These are phyloP conservation scores for Conus ventricosus DNA, from an alignment of 1,140 invertebrate species.

Conservation along the genomic window DNA sequence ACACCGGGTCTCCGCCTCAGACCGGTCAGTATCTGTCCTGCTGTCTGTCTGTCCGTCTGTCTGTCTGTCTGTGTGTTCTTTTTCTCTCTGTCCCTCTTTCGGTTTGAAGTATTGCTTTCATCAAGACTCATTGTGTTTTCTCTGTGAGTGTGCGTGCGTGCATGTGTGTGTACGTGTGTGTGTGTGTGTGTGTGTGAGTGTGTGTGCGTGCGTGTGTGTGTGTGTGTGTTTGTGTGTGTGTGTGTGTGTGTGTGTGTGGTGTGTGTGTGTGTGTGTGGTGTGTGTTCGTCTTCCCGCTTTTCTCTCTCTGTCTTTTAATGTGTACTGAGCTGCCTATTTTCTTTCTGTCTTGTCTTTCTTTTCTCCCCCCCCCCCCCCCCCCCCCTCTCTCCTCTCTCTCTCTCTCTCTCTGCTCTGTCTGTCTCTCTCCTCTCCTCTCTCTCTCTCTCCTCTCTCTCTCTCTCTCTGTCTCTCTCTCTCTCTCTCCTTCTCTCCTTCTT, in stretches of 20 bases:
- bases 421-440: too few species aligned
- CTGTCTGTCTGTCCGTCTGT: neutral
- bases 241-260: neutral
- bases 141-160: neutral
- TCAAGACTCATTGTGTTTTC: neutral
- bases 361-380: too few species aligned
- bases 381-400: too few species aligned
- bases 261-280: neutral
- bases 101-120: neutral
- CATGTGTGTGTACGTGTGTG: neutral
- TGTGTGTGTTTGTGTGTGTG: neutral
- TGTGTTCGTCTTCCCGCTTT: neutral
- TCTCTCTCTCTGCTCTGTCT: too few species aligned
- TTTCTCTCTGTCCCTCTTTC: neutral
- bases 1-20: constrained; percentile 86
- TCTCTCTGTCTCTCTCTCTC: too few species aligned
- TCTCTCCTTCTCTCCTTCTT: too few species aligned
- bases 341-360: too few species aligned
- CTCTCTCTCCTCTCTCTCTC: too few species aligned
- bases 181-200: neutral
- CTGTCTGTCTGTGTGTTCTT: neutral
- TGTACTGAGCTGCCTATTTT: too few species aligned
- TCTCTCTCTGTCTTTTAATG: neutral
- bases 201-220: neutral
- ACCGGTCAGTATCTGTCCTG: constrained; percentile 76